A percentile compares a stretch with the other conserved stretches of the same genome.
Conservation (phyloP, 2,888 invertebrate genomes). For the Thera britannica region DNA sequence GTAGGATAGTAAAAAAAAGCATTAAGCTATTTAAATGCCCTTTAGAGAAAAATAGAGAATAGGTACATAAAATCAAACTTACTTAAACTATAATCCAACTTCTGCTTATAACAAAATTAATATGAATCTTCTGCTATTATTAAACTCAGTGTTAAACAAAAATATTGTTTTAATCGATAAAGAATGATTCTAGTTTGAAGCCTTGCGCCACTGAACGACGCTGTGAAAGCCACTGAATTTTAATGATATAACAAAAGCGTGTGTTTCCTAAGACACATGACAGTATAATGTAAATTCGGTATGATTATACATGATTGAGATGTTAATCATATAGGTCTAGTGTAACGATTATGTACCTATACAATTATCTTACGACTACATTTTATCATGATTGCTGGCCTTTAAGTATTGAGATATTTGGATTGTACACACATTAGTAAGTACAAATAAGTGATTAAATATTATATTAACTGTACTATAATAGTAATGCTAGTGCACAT, state of each 20-base stretch:
- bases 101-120: no score
- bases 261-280: conserved; percentile 14
- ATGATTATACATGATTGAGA: conserved; percentile 52
- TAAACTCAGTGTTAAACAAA: background rate
- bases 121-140: background rate
- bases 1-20: no score
- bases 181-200: background rate
- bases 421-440: conserved; percentile 48
- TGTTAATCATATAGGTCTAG: conserved; percentile 44
- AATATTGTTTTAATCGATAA: background rate
- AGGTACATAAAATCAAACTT: no score
- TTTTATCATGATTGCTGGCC: conserved; percentile 60
- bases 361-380: conserved; percentile 27
- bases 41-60: no score
- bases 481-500: conserved; percentile 26
- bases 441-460: conserved; percentile 28
- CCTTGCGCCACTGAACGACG: conserved; percentile 1
- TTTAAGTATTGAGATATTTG: conserved; percentile 55
- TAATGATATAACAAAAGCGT: conserved; percentile 16
- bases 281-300: conserved; percentile 50
- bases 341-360: conserved; percentile 29
- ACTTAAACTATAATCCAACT: no score
- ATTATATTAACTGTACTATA: conserved; percentile 30
- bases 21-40: no score
- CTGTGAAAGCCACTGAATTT: conserved; percentile 23